A percentile compares a stretch with the other conserved stretches of the same genome.
These are phyloP conservation scores for Gymnoscopelus braueri DNA, from an alignment of 2,797 vertebrate species.

Conservation along the genomic window DNA sequence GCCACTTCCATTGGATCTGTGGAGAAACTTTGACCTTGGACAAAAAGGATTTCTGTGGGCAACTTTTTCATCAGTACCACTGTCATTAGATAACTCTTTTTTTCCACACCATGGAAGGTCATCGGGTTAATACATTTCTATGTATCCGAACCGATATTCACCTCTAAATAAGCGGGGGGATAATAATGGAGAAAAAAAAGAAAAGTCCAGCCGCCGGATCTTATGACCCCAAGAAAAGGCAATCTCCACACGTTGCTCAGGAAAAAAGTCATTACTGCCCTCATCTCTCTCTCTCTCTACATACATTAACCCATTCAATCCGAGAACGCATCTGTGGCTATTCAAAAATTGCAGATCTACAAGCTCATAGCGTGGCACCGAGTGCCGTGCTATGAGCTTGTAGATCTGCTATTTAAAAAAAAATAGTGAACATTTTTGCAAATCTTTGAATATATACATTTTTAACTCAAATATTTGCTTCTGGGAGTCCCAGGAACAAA, in stretches of 20 bases:
- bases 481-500: too few relatives aligned
- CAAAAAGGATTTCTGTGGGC: not conserved
- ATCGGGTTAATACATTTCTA: too few relatives aligned
- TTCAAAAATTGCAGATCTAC: too few relatives aligned
- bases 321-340: too few relatives aligned
- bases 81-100: not conserved
- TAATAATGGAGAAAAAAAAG: slow-evolving; percentile 23
- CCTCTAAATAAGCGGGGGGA: slow-evolving; percentile 22
- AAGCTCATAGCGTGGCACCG: too few relatives aligned
- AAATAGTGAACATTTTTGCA: too few relatives aligned
- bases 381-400: too few relatives aligned
- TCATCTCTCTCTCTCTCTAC: slow-evolving; percentile 46
- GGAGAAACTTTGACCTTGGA: not conserved
- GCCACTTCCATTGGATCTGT: not conserved
- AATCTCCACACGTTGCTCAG: slow-evolving; percentile 61
- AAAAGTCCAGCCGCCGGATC: slow-evolving; percentile 32
- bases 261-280: slow-evolving; percentile 56
- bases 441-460: too few relatives aligned
- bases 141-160: too few relatives aligned
- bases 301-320: slow-evolving; percentile 33
- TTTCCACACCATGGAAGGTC: too few relatives aligned
- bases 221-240: slow-evolving; percentile 27
- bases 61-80: not conserved
- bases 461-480: too few relatives aligned
- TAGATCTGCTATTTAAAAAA: too few relatives aligned